Evolutionary conservation across 2,113 vertebrate genomes (phyloP).

Genomic region (Oryzias javanicus): DNA sequence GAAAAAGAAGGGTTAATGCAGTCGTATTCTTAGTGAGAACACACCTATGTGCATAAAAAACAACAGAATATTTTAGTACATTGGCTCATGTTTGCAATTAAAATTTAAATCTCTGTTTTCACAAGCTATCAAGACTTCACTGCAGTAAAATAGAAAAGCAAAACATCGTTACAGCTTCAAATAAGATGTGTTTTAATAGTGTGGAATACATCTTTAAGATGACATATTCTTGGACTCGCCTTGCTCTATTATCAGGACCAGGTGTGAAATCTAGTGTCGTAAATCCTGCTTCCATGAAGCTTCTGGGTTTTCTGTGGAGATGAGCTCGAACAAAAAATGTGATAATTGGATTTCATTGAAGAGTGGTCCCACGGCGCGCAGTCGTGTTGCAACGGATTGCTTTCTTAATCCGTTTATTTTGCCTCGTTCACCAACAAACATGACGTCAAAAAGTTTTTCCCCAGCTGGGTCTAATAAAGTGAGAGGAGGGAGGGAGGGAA

Average conservation of each 20-base stretch:
- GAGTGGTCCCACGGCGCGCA: neutral
- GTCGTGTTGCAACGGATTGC: neutral
- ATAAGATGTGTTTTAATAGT: conserved; percentile 3
- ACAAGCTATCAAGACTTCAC: too few species aligned
- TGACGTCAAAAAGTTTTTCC: neutral
- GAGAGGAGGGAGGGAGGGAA: neutral
- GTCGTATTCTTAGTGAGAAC: too few species aligned
- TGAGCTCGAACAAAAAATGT: neutral
- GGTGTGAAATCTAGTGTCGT: neutral
- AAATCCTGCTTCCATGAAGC: neutral
- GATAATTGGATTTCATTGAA: neutral
- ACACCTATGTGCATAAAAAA: too few species aligned
- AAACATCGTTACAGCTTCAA: too few species aligned
- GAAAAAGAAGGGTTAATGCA: too few species aligned
- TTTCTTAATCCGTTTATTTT: neutral
- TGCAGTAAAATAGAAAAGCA: too few species aligned
- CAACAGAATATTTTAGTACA: too few species aligned
- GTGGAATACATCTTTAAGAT: conserved; percentile 1
- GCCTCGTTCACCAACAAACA: neutral
- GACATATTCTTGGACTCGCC: neutral
- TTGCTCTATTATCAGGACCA: neutral
- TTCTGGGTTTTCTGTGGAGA: neutral
- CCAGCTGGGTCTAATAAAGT: neutral
- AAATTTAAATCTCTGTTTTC: too few species aligned
- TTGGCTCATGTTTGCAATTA: too few species aligned